Evolutionary conservation across 2,797 vertebrate genomes (phyloP), one percentile per base, ranked within the genome.

Genomic region (Nannoperca australis): DNA sequence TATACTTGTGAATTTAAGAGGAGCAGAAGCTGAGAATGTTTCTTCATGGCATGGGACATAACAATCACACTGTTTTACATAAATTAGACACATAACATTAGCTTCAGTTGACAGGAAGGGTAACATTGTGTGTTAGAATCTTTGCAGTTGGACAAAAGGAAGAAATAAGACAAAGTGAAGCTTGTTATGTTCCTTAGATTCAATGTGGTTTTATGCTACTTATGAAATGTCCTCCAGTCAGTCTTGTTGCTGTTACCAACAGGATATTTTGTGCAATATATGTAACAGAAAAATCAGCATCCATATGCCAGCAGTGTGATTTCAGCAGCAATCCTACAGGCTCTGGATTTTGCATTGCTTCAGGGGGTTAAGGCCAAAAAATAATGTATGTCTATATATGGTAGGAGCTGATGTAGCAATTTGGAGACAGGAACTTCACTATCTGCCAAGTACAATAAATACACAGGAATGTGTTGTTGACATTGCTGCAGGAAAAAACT

Each of bases 391-490:
- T 76, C 72, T 78, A 67, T 71, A 76, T 83, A 72, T 66, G 70
- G 66, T 65, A 36, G 49, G 58, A 69, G 64, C 70, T 82, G 85
- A 80, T 78, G 67, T 27, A 77, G 83, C 81, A 85, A 87, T 87
- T 88, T 86, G 68, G 60, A 82, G 60, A 76, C 30, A 61, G 58
- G 77, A 40, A 78, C 71, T 40, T 73, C 67, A 47, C 70, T 47
- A 73, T 84, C 83, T 89, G 89, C 83, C 89, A 90, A 73, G 74
- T 79, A 14, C 65, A 88, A 88, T 91, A 84, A 89, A 80, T 66
- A 85, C 62, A 78, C 58, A 74, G 76, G 64, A 24, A 51, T 56
- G 20, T 81, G 65, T 69, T 67, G 51, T 70, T 81, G 89, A 82
- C 81, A 87, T 81, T 66, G 86, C 86, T 88, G 79, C 69, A 66